phyloP scores from a whole-genome alignment of 2,888 invertebrate species.

The Acanthosoma haemorrhoidale region DNA sequence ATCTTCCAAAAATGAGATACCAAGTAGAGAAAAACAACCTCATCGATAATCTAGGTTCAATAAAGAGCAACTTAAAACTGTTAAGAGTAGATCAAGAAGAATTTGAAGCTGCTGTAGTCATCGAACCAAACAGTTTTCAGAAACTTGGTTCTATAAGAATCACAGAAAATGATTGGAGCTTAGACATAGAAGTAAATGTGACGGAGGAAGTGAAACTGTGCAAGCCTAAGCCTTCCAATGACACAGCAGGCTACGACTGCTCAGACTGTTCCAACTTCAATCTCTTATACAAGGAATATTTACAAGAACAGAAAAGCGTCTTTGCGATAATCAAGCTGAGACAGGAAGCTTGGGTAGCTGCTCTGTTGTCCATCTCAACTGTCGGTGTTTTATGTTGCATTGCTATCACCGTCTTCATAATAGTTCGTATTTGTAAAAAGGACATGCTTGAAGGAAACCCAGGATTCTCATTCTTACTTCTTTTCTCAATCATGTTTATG shows the following conservation, averaged over 20 bases:
- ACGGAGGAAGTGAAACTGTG: conserved; percentile 25
- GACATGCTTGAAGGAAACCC: conserved; percentile 66
- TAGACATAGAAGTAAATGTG: conserved; percentile 28
- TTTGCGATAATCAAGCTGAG: conserved; percentile 23
- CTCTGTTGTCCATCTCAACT: conserved; percentile 60
- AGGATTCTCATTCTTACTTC: conserved; percentile 48
- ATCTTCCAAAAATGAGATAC: conserved; percentile 14
- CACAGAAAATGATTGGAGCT: conserved; percentile 23
- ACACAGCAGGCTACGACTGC: conserved; percentile 37
- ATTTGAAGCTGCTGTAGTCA: conserved; percentile 34
- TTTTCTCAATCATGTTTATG: conserved; percentile 48
- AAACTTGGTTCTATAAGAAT: conserved; percentile 32
- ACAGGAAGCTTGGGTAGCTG: conserved; percentile 54
- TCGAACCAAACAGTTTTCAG: conserved; percentile 22
- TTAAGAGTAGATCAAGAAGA: conserved; percentile 30
- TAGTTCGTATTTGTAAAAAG: conserved; percentile 58
- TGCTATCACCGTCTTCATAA: conserved; percentile 60
- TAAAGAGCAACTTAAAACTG: conserved; percentile 23
- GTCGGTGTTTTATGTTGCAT: conserved; percentile 60
- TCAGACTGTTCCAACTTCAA: conserved; percentile 37
- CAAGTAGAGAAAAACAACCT: neutral
- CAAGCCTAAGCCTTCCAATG: conserved; percentile 31
- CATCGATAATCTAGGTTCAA: neutral
- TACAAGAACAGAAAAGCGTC: conserved; percentile 13
- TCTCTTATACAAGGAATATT: conserved; percentile 34